Percentiles rank a stretch among this genome's conserved stretches.
Evolutionary conservation across 2,113 vertebrate genomes (phyloP).

Genomic region (Syrmaticus mikado): DNA sequence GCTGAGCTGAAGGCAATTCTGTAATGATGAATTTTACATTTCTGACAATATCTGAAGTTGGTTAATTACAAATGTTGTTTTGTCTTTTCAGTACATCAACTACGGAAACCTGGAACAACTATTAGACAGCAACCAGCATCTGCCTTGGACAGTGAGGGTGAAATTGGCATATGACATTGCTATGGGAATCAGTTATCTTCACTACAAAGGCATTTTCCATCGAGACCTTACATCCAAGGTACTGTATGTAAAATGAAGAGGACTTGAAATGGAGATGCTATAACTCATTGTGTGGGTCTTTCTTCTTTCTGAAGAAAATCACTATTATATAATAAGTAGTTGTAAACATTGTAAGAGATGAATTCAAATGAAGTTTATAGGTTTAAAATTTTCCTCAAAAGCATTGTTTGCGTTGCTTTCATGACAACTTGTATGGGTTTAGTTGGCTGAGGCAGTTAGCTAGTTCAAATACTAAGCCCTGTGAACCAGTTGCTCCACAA

Average conservation of each 20-base stretch:
- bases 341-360: background rate
- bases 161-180: conserved; percentile 92
- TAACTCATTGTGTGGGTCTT: background rate
- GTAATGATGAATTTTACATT: background rate
- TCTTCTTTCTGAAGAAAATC: background rate
- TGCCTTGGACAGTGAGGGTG: conserved; percentile 90
- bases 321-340: background rate
- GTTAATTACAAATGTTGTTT: conserved; percentile 27
- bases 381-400: background rate
- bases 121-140: conserved; percentile 90
- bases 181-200: conserved; percentile 91
- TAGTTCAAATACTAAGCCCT: background rate
- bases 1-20: background rate
- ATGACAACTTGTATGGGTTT: background rate
- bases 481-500: background rate
- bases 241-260: background rate
- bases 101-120: conserved; percentile 97
- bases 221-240: conserved; percentile 99
- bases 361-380: background rate
- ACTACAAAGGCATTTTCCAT: conserved; percentile 98
- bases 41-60: background rate
- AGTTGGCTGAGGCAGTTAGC: background rate
- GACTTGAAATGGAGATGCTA: background rate
- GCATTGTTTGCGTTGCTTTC: background rate
- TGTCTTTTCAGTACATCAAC: conserved; percentile 91